A percentile compares a stretch with the other conserved stretches of the same genome.
phyloP scores from a whole-genome alignment of 1,140 invertebrate genomes.

The Bombus huntii region DNA sequence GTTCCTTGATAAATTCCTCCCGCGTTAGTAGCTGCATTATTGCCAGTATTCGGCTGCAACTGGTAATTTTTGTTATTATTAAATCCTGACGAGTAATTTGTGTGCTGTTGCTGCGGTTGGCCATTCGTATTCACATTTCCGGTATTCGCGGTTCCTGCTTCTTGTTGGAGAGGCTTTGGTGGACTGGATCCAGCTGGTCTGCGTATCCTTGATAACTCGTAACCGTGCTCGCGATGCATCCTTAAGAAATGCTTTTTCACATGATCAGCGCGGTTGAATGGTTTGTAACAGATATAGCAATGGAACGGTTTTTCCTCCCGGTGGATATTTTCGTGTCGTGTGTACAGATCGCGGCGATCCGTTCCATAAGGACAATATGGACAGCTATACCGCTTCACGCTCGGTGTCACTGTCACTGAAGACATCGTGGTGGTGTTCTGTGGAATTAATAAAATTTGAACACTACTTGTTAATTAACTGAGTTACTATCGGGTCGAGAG shows the following conservation, averaged over 20 bases:
- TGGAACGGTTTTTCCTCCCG: conserved; percentile 96
- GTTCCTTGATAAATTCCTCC: conserved; percentile 67
- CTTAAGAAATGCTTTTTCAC: conserved; percentile 96
- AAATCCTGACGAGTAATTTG: conserved; percentile 68
- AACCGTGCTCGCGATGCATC: conserved; percentile 93
- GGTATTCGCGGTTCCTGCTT: neutral
- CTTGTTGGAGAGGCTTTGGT: conserved; percentile 67
- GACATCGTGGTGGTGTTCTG: conserved; percentile 66
- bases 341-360: conserved; percentile 96
- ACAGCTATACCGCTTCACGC: conserved; percentile 91
- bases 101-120: conserved; percentile 55
- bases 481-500: too few species aligned
- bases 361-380: conserved; percentile 94
- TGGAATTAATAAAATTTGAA: too few species aligned
- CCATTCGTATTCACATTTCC: conserved; percentile 24
- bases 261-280: conserved; percentile 97
- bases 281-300: conserved; percentile 95
- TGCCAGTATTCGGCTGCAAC: conserved; percentile 66
- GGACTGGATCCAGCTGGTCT: conserved; percentile 73
- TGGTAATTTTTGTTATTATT: conserved; percentile 76
- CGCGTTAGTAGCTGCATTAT: neutral
- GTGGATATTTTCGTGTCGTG: conserved; percentile 98
- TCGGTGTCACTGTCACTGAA: conserved; percentile 63
- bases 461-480: too few species aligned
- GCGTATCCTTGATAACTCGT: conserved; percentile 92